phyloP scores from a whole-genome alignment of 2,797 vertebrate species.

The Falco rusticolus region DNA sequence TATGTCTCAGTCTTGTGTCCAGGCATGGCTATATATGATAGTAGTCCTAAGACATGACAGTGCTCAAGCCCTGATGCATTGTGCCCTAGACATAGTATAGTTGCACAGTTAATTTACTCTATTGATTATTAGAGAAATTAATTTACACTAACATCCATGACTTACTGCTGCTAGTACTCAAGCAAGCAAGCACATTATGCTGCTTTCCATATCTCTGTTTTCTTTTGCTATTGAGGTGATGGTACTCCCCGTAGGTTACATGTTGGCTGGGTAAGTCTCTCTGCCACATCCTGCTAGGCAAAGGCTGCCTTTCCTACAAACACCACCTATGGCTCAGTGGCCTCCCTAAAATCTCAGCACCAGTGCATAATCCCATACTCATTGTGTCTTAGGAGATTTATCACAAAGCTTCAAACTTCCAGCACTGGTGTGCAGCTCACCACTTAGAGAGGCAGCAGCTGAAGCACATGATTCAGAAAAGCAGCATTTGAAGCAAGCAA shows the following conservation, averaged over 20 bases:
- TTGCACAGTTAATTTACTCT: background rate
- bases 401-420: background rate
- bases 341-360: background rate
- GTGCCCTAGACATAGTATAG: background rate
- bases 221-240: background rate
- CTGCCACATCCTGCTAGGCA: background rate
- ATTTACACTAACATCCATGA: background rate
- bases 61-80: background rate
- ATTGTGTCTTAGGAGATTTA: background rate
- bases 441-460: background rate
- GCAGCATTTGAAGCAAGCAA: background rate
- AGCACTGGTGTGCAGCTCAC: background rate
- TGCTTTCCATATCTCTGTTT: background rate
- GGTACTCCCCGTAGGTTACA: background rate
- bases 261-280: background rate
- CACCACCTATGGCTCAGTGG: background rate
- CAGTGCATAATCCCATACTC: background rate
- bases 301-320: background rate
- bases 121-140: background rate
- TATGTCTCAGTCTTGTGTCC: background rate
- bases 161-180: background rate
- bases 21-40: background rate
- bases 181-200: background rate
- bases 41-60: background rate
- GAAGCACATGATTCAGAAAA: background rate